Base-by-base conservation (phyloP, 1,140 invertebrate genomes). In the Nasonia vitripennis region DNA sequence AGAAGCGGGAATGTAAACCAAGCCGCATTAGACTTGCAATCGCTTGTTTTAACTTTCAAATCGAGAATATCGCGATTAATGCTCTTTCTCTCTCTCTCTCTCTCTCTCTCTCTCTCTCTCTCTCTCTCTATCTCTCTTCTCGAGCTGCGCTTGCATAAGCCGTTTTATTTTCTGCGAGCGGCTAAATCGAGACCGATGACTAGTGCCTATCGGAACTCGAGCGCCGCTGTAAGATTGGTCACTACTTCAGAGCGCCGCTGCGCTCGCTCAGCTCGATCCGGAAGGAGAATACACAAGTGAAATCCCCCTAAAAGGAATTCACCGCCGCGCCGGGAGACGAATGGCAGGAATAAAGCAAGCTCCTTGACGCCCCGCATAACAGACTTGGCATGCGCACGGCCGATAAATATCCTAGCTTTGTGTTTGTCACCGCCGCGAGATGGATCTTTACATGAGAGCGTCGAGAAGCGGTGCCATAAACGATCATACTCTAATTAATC, bases 21-120 rank as follows among this genome's bases (percentile, higher is more conserved):
- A 62, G 70, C 70, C 14, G 27, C 70, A 31, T 70, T 70, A 70
- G 68, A 70, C 68, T 70, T 70, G 68, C 68, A 70, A 91, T 90
- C 90, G 87, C 86, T 80, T 86, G 90, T 91, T 92, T 92, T 91
- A 91, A 92, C 91, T 92, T 92, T 92, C 89, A 92, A 92, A 92
- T 92, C 91, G 90, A 91, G 92, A 62, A 62, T 62, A 62, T 62
- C 55, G 55, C 17, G 2, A 20, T 62, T 62, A 20, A 62, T 62
- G 55, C 20, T n/a, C 55, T 62, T 1, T 11, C 10, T 51, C 12
- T 51, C 48, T 11, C 48, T 11, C 55, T 17, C 55, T 62, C 17
- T 3, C 55, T 20, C 55, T 62, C 2, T 62, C 27, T 27, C 27
- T 27, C 27, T 27, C 27, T 27, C 27, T 27, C 68, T 23, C 68